A percentile compares a stretch with the other conserved stretches of the same genome.
Evolutionary conservation across 2,113 vertebrate species (phyloP).

Genomic region (Brachyistius frenatus): DNA sequence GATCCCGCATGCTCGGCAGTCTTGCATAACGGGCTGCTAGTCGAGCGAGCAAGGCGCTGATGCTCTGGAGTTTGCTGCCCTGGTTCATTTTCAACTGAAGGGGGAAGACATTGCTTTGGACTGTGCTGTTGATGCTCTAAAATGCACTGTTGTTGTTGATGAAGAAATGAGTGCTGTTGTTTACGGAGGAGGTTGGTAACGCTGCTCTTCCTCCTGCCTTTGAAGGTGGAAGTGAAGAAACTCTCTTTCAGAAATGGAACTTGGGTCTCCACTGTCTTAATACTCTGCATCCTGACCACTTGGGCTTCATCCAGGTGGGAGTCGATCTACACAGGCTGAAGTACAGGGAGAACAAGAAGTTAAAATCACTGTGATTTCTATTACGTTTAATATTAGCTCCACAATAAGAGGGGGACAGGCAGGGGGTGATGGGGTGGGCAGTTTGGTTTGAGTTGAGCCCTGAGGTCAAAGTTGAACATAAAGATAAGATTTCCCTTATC

Average conservation of each 20-base stretch:
- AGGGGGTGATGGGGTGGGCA: not conserved
- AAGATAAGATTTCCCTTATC: not conserved
- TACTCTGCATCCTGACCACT: conserved; percentile 82
- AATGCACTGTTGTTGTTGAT: conserved; percentile 66
- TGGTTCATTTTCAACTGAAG: conserved; percentile 79
- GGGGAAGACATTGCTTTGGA: conserved; percentile 23
- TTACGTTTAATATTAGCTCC: not conserved
- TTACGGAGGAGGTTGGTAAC: conserved; percentile 74
- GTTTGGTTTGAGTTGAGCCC: conserved; percentile 1
- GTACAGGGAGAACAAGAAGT: conserved; percentile 10
- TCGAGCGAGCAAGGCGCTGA: conserved; percentile 84
- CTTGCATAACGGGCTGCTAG: conserved; percentile 90
- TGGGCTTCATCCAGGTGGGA: conserved; percentile 16
- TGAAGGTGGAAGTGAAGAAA: conserved; percentile 84
- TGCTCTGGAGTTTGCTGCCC: conserved; percentile 84
- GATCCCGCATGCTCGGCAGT: conserved; percentile 79
- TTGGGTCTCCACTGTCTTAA: conserved; percentile 84
- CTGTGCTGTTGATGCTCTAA: conserved; percentile 78
- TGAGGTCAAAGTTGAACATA: conserved; percentile 8
- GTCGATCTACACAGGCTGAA: not conserved
- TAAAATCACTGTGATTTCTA: not conserved
- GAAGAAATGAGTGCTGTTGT: conserved; percentile 61
- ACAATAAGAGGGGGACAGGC: not conserved
- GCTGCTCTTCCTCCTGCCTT: conserved; percentile 82
- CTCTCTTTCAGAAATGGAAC: conserved; percentile 83